phyloP scores from a whole-genome alignment of 1,140 invertebrate genomes.

The Glomeris maerens region DNA sequence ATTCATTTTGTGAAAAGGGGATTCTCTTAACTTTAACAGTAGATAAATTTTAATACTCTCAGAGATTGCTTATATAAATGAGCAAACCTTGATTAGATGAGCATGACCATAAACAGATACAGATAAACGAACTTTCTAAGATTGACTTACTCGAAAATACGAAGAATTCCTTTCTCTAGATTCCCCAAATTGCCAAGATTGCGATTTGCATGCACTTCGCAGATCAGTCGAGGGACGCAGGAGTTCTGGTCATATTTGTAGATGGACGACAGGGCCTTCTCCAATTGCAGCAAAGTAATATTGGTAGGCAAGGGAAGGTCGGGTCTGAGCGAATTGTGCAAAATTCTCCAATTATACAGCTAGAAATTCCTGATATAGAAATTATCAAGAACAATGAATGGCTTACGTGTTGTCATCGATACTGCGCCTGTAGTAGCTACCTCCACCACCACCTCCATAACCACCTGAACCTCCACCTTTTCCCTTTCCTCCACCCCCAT shows the following conservation, averaged over 20 bases:
- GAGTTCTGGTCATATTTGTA: slow-evolving; percentile 1
- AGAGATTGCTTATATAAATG: too few relatives aligned
- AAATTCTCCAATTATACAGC: background rate
- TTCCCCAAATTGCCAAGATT: background rate
- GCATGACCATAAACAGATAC: too few relatives aligned
- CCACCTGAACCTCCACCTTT: background rate
- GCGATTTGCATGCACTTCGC: background rate
- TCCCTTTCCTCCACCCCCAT: background rate
- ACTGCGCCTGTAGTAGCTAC: background rate
- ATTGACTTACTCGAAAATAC: slow-evolving; percentile 1
- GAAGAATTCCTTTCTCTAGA: background rate
- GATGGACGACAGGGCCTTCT: slow-evolving; percentile 4
- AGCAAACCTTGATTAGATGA: too few relatives aligned
- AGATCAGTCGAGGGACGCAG: slow-evolving; percentile 1
- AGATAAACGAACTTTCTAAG: too few relatives aligned
- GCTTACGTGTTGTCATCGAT: background rate
- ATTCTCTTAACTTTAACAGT: too few relatives aligned
- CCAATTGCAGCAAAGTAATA: background rate
- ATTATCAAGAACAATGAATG: background rate
- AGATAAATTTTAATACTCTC: too few relatives aligned
- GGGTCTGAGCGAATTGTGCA: background rate
- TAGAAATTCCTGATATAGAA: background rate
- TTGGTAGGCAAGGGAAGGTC: background rate
- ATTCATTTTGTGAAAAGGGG: too few relatives aligned
- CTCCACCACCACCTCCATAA: background rate